Evolutionary conservation across 2,113 vertebrate species (phyloP).

Genomic region (Ardeotis arabs): DNA sequence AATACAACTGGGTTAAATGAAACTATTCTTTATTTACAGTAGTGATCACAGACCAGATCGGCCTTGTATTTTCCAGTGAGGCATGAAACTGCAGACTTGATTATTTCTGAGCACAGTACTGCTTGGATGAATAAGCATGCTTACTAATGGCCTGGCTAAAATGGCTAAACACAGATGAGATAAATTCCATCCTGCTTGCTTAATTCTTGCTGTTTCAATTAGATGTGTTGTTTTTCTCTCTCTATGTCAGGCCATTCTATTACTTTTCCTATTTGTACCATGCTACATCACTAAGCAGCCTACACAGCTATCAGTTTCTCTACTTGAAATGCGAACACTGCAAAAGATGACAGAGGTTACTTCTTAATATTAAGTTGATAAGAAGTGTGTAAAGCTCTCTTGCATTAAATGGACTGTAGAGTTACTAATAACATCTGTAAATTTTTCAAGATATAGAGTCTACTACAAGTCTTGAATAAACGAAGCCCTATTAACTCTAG

Average conservation of each 20-base stretch:
- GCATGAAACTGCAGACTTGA: background rate
- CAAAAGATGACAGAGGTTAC: background rate
- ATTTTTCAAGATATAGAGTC: background rate
- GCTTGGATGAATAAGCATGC: background rate
- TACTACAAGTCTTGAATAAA: background rate
- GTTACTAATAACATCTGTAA: background rate
- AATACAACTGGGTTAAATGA: background rate
- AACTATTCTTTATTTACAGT: slow-evolving; percentile 1
- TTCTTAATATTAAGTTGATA: background rate
- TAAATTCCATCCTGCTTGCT: background rate
- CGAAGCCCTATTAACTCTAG: background rate
- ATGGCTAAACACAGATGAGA: background rate
- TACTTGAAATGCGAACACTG: background rate
- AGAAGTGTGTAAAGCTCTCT: background rate
- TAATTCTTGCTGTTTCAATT: slow-evolving; percentile 6
- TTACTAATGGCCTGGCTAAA: slow-evolving; percentile 3
- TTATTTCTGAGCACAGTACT: slow-evolving; percentile 1
- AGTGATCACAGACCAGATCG: background rate
- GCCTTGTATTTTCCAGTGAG: background rate
- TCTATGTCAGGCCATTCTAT: background rate
- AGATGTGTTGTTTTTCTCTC: background rate
- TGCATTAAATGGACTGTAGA: background rate
- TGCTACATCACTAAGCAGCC: background rate
- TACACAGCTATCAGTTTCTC: background rate
- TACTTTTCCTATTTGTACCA: slow-evolving; percentile 10